Base-by-base conservation (phyloP, 2,797 vertebrate species). In the Danio tinwini region DNA sequence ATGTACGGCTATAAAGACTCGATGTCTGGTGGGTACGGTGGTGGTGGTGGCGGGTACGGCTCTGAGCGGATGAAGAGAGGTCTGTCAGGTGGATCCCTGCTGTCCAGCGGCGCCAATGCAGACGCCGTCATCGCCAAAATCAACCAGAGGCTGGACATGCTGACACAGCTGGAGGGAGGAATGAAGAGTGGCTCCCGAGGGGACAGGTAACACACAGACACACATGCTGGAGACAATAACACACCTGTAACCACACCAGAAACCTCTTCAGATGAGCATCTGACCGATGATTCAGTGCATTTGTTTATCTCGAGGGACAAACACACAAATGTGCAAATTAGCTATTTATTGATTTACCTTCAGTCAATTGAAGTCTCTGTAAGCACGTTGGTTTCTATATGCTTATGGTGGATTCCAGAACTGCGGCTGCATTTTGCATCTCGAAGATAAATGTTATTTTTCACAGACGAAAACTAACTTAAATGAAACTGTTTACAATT, bases 91-190 rank as follows among this genome's bases (percentile, higher is more conserved):
- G 82, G 88, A 29, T 90, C 93, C 82, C n/a, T 94, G 82, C 13
- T 93, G 21, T 92, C 93, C 5, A 88, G 91, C 0, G 90, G 93
- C n/a, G 82, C 93, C 50, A 93, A 92, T 55, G 93, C 95, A 0
- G 96, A 96, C 80, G 93, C 91, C 9, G 93, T 96, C 78, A 94
- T 96, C 58, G 94, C 94, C 45, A 97, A 97, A 87, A 95, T 97
- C 84, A 97, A 95, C 92, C 96, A 96, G 80, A 94, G 95, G 11
- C 88, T 97, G 83, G 96, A 97, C 85, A 93, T 96, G 95, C 93
- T 95, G 75, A 92, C 95, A 0, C 96, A 96, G 89, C 78, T 96
- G 92, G 96, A 97, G 55, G 88, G 94, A 4, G 92, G 95, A 78
- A 90, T 93, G 87, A 96, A 95, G 84, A 93, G 79, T 83, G 81